Base-by-base conservation (phyloP, 2,888 invertebrate species). In the Ectemnius continuus region DNA sequence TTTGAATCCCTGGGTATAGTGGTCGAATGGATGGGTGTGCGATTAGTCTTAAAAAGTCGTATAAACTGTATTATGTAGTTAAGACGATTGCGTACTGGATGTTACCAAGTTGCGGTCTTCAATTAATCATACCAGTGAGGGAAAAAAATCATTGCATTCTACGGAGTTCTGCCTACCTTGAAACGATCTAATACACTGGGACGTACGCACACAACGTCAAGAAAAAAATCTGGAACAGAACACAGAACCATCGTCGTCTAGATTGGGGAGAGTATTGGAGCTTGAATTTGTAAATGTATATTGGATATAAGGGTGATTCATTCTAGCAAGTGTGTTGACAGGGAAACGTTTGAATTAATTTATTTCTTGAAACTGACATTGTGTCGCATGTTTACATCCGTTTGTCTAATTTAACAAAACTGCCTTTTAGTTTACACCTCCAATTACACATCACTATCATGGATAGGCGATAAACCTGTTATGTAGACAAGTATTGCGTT, bases 1-100 rank as follows among this genome's bases (percentile, higher is more conserved):
- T 87, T 88, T 85, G 84, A 87, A 88, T 85, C 79, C 80, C 79
- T 79, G 83, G 78, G 79, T 86, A 80, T 76, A 83, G 75, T 84
- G 79, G 82, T 79, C 82, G 85, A 79, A 81, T 84, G 85, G 79
- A 82, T 86, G 84, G 76, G 81, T 80, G 76, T 83, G 79, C 73
- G 70, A 83, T 75, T 84, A 82, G 76, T 76, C 63, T 82, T 67
- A 73, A 81, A 36, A 11, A 80, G 73, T 66, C 52, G 78, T 80
- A 62, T 73, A 77, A 76, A 81, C 64, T 70, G 60, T 76, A 75
- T 69, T 79, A 67, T 70, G 68, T 80, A 72, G 74, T 72, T 67
- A 76, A 70, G 67, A 70, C 63, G 69, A 65, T 74, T 76, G 76
- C 72, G 72, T 75, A 69, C 70, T 67, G 67, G 70, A 66, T 72